Evolutionary conservation across 2,113 vertebrate species (phyloP), one percentile per base, ranked within the genome.

Genomic region (Ochotona curzoniae): DNA sequence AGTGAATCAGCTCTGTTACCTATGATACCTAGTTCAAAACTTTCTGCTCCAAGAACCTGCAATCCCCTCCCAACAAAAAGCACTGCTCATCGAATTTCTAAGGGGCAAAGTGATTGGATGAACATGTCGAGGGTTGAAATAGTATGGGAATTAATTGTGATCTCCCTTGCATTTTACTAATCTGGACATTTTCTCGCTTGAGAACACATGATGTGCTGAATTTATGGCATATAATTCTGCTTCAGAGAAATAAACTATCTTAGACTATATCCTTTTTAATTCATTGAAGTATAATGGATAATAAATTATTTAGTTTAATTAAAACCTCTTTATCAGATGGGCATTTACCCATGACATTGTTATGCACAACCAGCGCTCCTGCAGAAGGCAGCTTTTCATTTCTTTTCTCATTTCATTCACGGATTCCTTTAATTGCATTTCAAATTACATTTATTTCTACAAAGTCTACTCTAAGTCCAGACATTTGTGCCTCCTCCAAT

Each of bases 221-320:
- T 97, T 94, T 95, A 97, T 84, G 87, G 94, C 89, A 93, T 91
- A 93, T 38, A 30, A 28, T 76, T 66, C 49, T 79, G 83, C 92
- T 89, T 94, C 88, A 61, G 30, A 95, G 88, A 88, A 92, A 91
- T 64, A 61, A 89, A 44, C 75, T 93, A 89, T 60, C 93, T 94
- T 79, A 84, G 93, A 84, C 26, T 13, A 89, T 94, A 96, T 94
- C 80, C 88, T 93, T 96, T 94, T 89, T 91, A 96, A 83, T 93
- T 96, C 88, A 64, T n/a, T 84, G 84, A 51, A 92, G 91, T 91
- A 94, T 92, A 96, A 94, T 64, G 92, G 75, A 88, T 93, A 96
- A 91, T 96, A 93, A 95, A 94, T 97, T 96, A 97, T 78, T 66
- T 32, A 91, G 91, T 94, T 96, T 96, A 96, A 97, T 96, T 97